These are phyloP conservation scores for Lepidochrysops patricia DNA, from an alignment of 2,888 invertebrate species.

Conservation along the genomic window DNA sequence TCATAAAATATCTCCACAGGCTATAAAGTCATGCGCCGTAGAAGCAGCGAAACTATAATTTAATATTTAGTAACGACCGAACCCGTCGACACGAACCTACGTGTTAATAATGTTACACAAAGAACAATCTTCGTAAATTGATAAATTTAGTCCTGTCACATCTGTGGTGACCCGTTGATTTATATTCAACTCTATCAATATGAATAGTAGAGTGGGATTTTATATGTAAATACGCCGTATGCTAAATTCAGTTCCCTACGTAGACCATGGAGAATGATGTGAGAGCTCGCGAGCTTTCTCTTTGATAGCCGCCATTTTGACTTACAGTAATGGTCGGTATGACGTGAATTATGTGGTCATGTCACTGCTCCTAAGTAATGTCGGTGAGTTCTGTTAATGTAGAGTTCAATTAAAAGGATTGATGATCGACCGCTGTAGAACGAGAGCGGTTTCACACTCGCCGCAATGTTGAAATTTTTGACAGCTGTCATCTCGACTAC, in stretches of 20 bases:
- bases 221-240: constrained; percentile 27
- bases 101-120: constrained; percentile 60
- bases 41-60: constrained; percentile 44
- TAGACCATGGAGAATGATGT: constrained; percentile 66
- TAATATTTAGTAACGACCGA: constrained; percentile 51
- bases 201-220: constrained; percentile 30
- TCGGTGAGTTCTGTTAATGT: constrained; percentile 50
- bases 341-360: constrained; percentile 62
- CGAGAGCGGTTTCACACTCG: constrained; percentile 13
- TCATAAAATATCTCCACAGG: not conserved
- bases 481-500: constrained; percentile 16
- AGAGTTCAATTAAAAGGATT: constrained; percentile 49
- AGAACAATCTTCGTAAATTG: constrained; percentile 62
- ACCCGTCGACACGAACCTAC: constrained; percentile 45
- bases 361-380: constrained; percentile 62
- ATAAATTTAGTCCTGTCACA: constrained; percentile 59
- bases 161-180: constrained; percentile 35
- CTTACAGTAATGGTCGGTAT: constrained; percentile 60
- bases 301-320: constrained; percentile 72
- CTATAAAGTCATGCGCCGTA: constrained; percentile 9
- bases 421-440: constrained; percentile 21
- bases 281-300: constrained; percentile 66
- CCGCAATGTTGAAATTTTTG: constrained; percentile 14
- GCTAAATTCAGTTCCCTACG: constrained; percentile 43
- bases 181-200: constrained; percentile 26